phyloP scores from a whole-genome alignment of 1,140 invertebrate genomes.

The Halyomorpha halys region DNA sequence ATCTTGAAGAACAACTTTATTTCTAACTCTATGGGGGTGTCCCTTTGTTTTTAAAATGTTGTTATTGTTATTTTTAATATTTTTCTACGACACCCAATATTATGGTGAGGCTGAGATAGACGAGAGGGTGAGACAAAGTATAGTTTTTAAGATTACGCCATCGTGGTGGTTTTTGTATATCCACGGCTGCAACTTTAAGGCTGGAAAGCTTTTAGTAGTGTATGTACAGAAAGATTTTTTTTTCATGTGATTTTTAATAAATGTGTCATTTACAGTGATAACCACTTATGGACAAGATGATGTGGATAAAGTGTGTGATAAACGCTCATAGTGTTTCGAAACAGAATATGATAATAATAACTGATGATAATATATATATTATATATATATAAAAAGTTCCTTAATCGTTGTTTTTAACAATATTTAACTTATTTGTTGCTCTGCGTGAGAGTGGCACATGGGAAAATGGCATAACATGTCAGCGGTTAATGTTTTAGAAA shows the following conservation, averaged over 20 bases:
- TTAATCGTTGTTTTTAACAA: slow-evolving; percentile 20
- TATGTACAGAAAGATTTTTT: slow-evolving; percentile 17
- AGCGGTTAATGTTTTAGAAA: slow-evolving; percentile 16
- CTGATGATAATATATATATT: slow-evolving; percentile 3
- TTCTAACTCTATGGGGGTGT: no score
- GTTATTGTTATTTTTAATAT: no score
- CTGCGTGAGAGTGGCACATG: slow-evolving; percentile 7
- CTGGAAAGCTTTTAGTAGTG: slow-evolving; percentile 13
- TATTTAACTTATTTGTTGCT: slow-evolving; percentile 21
- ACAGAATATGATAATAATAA: slow-evolving; percentile 5
- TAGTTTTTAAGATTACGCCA: no score
- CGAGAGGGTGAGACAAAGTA: no score
- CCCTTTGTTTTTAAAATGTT: no score
- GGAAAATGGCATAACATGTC: slow-evolving; percentile 13
- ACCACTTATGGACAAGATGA: slow-evolving; percentile 1
- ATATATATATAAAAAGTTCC: slow-evolving; percentile 18
- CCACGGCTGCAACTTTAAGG: background rate
- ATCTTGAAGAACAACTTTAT: no score
- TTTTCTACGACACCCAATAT: no score
- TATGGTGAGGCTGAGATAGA: no score
- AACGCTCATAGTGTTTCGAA: slow-evolving; percentile 13
- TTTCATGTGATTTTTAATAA: slow-evolving; percentile 17
- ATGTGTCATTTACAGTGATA: slow-evolving; percentile 12
- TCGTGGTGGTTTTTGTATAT: no score
- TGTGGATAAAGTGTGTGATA: slow-evolving; percentile 18